Evolutionary conservation across 35 echinoderm and acorn worm genomes (phyloP).

Genomic region (Acanthaster planci): DNA sequence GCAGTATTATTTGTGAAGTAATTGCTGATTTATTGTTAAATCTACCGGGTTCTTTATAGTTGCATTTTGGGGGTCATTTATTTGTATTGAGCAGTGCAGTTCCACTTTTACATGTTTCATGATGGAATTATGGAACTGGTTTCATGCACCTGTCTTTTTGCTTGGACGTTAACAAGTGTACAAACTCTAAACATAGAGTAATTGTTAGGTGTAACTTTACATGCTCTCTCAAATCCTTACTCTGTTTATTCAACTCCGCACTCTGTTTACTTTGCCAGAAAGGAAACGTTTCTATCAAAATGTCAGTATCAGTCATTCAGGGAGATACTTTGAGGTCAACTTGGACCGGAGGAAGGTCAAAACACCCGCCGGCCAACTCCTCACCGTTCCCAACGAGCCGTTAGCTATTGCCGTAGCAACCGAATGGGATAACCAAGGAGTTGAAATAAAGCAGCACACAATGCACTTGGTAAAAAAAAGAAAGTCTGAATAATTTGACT

Average conservation of each 20-base stretch:
- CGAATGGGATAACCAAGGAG: slow-evolving; percentile 87
- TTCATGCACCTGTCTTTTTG: too few relatives aligned
- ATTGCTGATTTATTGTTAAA: too few relatives aligned
- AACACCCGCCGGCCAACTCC: slow-evolving; percentile 74
- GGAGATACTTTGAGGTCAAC: slow-evolving; percentile 83
- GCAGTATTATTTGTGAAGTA: too few relatives aligned
- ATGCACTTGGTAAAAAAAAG: slow-evolving; percentile 86
- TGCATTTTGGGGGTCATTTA: too few relatives aligned
- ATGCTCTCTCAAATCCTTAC: neutral
- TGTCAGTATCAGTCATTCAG: slow-evolving; percentile 85
- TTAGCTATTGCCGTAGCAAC: slow-evolving; percentile 84
- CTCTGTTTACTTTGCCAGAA: slow-evolving; percentile 44
- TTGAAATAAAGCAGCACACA: slow-evolving; percentile 76
- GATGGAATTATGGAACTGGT: too few relatives aligned
- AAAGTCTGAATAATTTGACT: too few relatives aligned
- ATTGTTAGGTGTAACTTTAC: too few relatives aligned
- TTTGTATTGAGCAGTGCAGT: too few relatives aligned
- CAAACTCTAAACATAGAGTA: too few relatives aligned
- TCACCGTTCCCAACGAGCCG: slow-evolving; percentile 81
- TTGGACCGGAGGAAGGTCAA: slow-evolving; percentile 85
- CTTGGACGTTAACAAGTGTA: too few relatives aligned
- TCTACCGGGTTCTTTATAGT: too few relatives aligned
- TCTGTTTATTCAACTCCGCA: neutral
- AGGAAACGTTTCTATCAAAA: slow-evolving; percentile 91
- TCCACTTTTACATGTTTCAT: too few relatives aligned